Evolutionary conservation across 2,113 vertebrate species (phyloP), one percentile per base, ranked within the genome.

Genomic region (Regulus satrapa): DNA sequence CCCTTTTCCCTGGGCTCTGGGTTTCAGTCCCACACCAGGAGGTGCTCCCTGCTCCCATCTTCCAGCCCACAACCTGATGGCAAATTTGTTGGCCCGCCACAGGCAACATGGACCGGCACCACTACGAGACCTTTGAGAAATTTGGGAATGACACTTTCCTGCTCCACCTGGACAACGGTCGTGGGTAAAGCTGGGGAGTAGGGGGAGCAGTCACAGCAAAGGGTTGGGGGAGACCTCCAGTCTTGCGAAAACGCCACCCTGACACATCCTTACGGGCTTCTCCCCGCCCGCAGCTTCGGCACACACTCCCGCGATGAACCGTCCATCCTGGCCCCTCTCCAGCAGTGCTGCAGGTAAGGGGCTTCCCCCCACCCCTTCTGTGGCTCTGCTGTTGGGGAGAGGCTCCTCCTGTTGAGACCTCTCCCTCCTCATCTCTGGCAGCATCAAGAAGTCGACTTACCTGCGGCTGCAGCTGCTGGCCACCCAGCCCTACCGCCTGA

Each of bases 91-190:
- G 55, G 45, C 49, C 36, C 2, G 0, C 61, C 54, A 9, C 88
- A 99, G 98, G 98, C 89, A 99, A 99, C 94, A 98, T 99, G 98
- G 98, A 99, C 96, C 97, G 98, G 8, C 98, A 98, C 80, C 98
- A 99, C 92, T 98, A 98, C 0, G 98, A 99, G 94, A 99, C 98
- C 7, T 99, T 99, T 17, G 98, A 99, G 94, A 98, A 98, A 83
- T 99, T 99, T 97, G 98, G 98, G 46, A 99, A 99, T 11, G 64
- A 98, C 66, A 99, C 98, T 6, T 98, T 98, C 72, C 95, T 99
- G 9, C 88, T 99, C 21, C 98, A 99, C 86, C 97, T 99, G 61
- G 98, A 99, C 97, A 99, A 99, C 0, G 98, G 98, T 9, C 98
- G 98, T 1, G 98, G 98, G 98, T 99, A 97, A 97, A 89, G n/a